Evolutionary conservation across 2,888 invertebrate species (phyloP).

Genomic region (Andrena haemorrhoa): DNA sequence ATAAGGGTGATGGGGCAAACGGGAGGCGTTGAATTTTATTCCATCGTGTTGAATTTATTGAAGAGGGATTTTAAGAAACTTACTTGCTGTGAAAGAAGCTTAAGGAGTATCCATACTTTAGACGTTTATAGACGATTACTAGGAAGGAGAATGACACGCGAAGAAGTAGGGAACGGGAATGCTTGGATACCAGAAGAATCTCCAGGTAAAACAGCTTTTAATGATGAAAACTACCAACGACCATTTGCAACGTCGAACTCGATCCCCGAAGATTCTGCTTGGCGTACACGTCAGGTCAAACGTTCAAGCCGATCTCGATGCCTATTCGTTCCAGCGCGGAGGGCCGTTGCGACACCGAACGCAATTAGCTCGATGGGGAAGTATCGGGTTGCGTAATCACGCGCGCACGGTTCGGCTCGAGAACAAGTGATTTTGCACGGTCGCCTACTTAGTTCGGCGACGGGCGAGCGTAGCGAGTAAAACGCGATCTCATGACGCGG

Average conservation of each 20-base stretch:
- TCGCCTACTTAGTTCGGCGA: constrained; percentile 58
- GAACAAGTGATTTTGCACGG: constrained; percentile 43
- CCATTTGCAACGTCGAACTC: neutral
- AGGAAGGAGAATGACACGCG: too few species aligned
- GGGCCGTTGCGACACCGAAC: constrained; percentile 25
- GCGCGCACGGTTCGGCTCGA: neutral
- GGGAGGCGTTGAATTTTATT: too few species aligned
- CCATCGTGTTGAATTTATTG: too few species aligned
- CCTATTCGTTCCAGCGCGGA: constrained; percentile 28
- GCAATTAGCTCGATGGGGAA: constrained; percentile 47
- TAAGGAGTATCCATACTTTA: too few species aligned
- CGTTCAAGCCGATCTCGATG: constrained; percentile 15
- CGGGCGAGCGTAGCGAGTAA: constrained; percentile 2
- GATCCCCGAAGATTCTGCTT: neutral
- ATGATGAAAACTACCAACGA: too few species aligned
- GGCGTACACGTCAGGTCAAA: neutral
- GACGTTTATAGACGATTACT: too few species aligned
- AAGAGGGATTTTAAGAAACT: too few species aligned
- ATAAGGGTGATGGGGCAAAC: too few species aligned
- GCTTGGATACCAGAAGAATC: too few species aligned
- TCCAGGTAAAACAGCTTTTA: too few species aligned
- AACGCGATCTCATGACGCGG: constrained; percentile 57
- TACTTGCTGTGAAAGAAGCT: too few species aligned
- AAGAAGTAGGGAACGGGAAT: too few species aligned
- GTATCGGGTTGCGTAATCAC: constrained; percentile 40